These are phyloP conservation scores for Pseudomugil gertrudae DNA, from an alignment of 2,797 vertebrate genomes.

Conservation along the genomic window DNA sequence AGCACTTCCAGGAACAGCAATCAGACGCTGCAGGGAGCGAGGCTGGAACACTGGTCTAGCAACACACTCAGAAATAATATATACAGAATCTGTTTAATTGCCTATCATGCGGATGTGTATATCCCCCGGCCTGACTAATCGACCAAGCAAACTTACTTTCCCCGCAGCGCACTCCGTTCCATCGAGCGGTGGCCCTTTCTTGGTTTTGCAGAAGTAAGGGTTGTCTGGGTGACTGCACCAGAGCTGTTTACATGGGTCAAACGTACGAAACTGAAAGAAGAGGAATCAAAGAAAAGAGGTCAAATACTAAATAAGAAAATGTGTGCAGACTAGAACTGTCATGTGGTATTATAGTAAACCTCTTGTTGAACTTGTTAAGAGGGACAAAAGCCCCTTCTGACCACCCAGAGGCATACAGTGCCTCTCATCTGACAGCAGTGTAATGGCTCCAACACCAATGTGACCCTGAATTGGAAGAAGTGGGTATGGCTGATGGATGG, in stretches of 20 bases:
- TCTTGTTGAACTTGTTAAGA: no score
- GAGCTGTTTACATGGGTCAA: slow-evolving; percentile 97
- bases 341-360: no score
- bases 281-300: background rate
- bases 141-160: slow-evolving; percentile 80
- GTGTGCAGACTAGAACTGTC: no score
- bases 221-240: slow-evolving; percentile 99
- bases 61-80: background rate
- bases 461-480: no score
- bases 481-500: no score
- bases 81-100: no score
- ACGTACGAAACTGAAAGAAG: slow-evolving; percentile 92
- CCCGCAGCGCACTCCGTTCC: slow-evolving; percentile 93
- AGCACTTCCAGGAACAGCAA: background rate
- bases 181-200: slow-evolving; percentile 95
- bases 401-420: no score
- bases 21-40: background rate
- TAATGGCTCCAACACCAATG: no score
- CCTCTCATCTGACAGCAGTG: no score
- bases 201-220: slow-evolving; percentile 98
- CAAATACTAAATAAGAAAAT: background rate
- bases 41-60: background rate
- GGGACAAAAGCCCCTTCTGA: no score
- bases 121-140: background rate
- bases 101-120: background rate